phyloP scores from a whole-genome alignment of 2,113 vertebrate genomes.

The Carassius gibelio region DNA sequence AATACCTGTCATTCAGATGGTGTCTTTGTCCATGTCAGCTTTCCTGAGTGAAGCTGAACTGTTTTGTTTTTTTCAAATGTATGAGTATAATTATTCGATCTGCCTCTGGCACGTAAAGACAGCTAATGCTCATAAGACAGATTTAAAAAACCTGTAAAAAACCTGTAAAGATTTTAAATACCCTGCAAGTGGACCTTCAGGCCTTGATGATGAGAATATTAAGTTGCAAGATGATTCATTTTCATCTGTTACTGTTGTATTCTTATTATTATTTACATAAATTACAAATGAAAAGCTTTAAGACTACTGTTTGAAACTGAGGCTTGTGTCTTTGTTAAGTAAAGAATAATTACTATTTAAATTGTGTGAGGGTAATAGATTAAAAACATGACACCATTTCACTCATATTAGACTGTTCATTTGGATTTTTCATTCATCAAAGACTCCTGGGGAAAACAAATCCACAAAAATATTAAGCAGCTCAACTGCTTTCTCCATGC shows the following conservation, averaged over 20 bases:
- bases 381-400: neutral
- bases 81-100: neutral
- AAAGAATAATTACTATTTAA: neutral
- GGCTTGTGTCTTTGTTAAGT: neutral
- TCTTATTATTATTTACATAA: neutral
- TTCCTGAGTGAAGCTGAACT: neutral
- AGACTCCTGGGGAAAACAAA: neutral
- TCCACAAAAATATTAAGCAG: too few species aligned
- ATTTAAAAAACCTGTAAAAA: neutral
- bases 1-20: neutral
- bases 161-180: constrained; percentile 12
- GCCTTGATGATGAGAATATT: neutral
- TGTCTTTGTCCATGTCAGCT: neutral
- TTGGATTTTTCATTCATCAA: neutral
- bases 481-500: too few species aligned
- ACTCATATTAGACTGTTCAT: neutral
- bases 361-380: neutral
- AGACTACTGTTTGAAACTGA: neutral
- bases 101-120: neutral
- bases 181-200: constrained; percentile 5
- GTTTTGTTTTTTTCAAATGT: constrained; percentile 10
- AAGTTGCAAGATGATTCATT: neutral
- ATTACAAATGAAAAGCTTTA: neutral
- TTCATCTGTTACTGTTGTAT: neutral
- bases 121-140: neutral